Evolutionary conservation across 1,140 invertebrate species (phyloP).

Genomic region (Lucilia cuprina): DNA sequence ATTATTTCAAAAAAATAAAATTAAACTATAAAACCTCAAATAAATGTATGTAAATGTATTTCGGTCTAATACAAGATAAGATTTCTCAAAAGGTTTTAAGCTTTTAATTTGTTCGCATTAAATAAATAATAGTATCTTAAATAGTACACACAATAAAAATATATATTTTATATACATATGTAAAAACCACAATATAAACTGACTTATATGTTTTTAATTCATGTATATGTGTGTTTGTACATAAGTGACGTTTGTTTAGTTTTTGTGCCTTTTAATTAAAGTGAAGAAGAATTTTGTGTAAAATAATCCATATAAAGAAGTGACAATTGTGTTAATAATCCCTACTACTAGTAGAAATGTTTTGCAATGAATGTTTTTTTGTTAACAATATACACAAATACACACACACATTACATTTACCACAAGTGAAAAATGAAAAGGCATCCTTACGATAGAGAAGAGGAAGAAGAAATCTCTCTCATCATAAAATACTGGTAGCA

Average conservation of each 20-base stretch:
- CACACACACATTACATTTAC: neutral
- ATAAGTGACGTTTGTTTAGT: neutral
- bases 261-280: neutral
- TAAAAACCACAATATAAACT: neutral
- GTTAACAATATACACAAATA: neutral
- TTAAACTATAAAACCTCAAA: neutral
- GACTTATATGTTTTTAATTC: too few species aligned
- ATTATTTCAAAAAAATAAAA: too few species aligned
- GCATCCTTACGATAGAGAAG: too few species aligned
- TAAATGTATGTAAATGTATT: neutral
- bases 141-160: neutral
- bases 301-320: neutral
- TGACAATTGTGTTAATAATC: constrained; percentile 2
- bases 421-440: too few species aligned
- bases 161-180: neutral
- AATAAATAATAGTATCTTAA: neutral
- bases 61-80: neutral
- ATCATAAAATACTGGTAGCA: too few species aligned
- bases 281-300: neutral
- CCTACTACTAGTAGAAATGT: neutral
- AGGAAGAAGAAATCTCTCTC: neutral
- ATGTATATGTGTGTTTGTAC: too few species aligned
- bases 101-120: neutral
- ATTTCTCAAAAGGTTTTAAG: neutral
- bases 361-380: neutral